Evolutionary conservation across 1,140 invertebrate genomes (phyloP).

Genomic region (Sitophilus oryzae): DNA sequence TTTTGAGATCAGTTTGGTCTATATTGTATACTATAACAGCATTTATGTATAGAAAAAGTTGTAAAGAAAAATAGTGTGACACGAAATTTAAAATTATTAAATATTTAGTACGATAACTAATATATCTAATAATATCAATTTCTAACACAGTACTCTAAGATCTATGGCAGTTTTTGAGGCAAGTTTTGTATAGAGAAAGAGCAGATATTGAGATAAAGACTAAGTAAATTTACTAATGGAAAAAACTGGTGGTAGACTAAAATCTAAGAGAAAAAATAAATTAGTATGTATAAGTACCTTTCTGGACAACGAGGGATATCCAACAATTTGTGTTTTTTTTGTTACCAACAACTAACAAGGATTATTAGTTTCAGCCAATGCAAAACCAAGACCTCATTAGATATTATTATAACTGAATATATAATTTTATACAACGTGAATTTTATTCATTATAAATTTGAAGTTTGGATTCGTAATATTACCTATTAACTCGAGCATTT

Average conservation of each 20-base stretch:
- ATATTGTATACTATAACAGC: too few species aligned
- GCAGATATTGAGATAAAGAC: background rate
- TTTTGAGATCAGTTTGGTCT: too few species aligned
- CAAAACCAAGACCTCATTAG: slow-evolving; percentile 9
- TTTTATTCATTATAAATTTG: too few species aligned
- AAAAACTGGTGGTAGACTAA: slow-evolving; percentile 8
- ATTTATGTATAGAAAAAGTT: too few species aligned
- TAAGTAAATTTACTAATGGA: slow-evolving; percentile 4
- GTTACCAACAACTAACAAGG: slow-evolving; percentile 9
- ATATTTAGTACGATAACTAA: too few species aligned
- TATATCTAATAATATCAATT: too few species aligned
- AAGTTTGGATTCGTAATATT: too few species aligned
- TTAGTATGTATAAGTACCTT: slow-evolving; percentile 14
- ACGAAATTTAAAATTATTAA: too few species aligned
- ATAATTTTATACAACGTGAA: too few species aligned
- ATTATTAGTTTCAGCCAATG: background rate
- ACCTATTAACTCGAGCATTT: too few species aligned
- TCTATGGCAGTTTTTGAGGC: slow-evolving; percentile 8
- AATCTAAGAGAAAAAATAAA: slow-evolving; percentile 10
- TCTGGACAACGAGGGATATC: slow-evolving; percentile 24
- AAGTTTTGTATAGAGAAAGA: background rate
- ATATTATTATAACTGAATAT: too few species aligned
- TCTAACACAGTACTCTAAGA: slow-evolving; percentile 7
- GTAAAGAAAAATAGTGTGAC: too few species aligned
- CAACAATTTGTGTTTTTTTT: slow-evolving; percentile 6